Evolutionary conservation across 2,888 invertebrate species (phyloP), one percentile per base, ranked within the genome.

Genomic region (Anaspis maculata): DNA sequence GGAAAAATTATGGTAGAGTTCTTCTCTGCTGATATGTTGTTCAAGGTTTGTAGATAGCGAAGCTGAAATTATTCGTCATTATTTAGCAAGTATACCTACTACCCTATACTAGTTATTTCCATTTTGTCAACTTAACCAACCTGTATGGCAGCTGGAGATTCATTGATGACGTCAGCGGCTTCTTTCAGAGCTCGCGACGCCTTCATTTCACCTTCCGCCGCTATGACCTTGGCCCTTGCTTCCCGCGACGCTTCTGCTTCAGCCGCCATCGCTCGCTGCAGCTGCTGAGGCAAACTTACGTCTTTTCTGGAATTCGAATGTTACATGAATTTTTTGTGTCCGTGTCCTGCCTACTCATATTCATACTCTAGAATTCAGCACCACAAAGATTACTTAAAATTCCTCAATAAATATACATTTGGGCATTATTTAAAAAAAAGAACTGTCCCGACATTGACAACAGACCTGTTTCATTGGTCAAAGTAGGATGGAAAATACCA

Each of bases 1-100:
- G 94, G 94, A 60, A 95, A 94, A 37, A 94, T 83, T 49, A 95
- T 92, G 0, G 92, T 94, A 0, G 91, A 92, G 64, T 92, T 92
- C 68, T 91, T 92, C 68, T 95, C 92, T 0, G 89, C 86, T 1
- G 92, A 88, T 62, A 94, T 91, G 34, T 85, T 83, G 68, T 77
- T 90, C 35, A 95, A 69, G 0, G 94, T 94, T 69, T 95, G 94
- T 23, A 90, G 70, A 61, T 88, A 88, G n/a, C 88, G 76, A 39
- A 86, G 57, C 84, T 86, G 66, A 36, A 73, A 74, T 40, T 37
- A 32, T 44, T 41, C 34, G 34, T 26, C 30, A 22, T 15, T 9
- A 31, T 6, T n/a, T n/a, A n/a, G n/a, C n/a, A n/a, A n/a, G n/a
- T n/a, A n/a, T 15, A 32, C 5, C n/a, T 14, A 15, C 26, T 13